Conservation (phyloP, 2,113 vertebrate genomes). For the Colius striatus region DNA sequence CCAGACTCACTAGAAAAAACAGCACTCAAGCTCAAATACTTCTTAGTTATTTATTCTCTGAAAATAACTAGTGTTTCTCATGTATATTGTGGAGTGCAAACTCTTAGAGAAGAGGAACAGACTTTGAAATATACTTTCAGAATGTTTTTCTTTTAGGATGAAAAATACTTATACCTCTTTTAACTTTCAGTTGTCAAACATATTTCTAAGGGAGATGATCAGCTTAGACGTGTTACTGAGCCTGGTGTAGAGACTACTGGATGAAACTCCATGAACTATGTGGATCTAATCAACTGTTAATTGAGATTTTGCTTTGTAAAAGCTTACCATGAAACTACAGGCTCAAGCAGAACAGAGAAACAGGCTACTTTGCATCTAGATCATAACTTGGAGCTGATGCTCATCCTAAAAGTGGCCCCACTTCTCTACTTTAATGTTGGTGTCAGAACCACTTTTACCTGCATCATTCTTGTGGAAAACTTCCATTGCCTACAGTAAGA, state of each 20-base stretch:
- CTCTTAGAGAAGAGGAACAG: neutral
- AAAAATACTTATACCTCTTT: neutral
- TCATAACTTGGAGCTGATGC: neutral
- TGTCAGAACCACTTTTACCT: conserved; percentile 2
- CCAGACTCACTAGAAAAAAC: neutral
- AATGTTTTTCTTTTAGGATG: neutral
- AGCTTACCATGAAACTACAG: neutral
- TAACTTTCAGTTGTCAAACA: neutral
- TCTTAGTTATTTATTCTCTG: neutral
- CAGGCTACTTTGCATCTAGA: neutral
- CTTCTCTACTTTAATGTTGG: conserved; percentile 20
- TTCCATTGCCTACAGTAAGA: neutral
- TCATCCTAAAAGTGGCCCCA: neutral
- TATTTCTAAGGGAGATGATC: neutral
- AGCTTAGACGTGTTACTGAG: neutral
- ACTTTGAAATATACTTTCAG: neutral
- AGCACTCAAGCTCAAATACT: neutral
- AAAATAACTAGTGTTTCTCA: neutral
- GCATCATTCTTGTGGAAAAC: neutral
- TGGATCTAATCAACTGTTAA: neutral
- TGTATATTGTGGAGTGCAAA: neutral
- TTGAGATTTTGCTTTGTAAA: neutral
- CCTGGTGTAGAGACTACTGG: neutral
- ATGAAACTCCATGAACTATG: neutral
- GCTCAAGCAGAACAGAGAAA: neutral